A percentile compares a stretch with the other conserved stretches of the same genome.
phyloP scores from a whole-genome alignment of 2,888 invertebrate genomes.

The Electrophaes corylata region DNA sequence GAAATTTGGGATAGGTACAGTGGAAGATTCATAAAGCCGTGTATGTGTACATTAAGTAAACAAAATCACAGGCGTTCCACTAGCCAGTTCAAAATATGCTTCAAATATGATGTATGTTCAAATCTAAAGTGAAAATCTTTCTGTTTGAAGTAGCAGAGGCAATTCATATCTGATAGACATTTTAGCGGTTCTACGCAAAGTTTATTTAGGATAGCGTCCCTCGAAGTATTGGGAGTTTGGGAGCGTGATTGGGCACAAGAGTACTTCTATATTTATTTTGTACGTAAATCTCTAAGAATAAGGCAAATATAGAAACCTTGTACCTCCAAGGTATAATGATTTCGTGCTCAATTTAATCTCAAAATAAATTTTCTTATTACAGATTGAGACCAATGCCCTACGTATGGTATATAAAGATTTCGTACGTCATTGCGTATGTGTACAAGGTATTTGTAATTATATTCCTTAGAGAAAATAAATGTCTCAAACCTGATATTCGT shows the following conservation, averaged over 20 bases:
- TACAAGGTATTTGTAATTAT: too few species aligned
- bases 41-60: too few species aligned
- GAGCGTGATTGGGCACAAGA: constrained; percentile 69
- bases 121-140: constrained; percentile 21
- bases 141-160: constrained; percentile 20
- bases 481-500: too few species aligned
- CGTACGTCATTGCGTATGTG: too few species aligned
- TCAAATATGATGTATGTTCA: constrained; percentile 2
- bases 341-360: constrained; percentile 38
- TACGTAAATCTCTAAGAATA: constrained; percentile 73
- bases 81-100: background rate
- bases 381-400: constrained; percentile 9
- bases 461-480: too few species aligned
- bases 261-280: constrained; percentile 65
- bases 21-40: too few species aligned
- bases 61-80: background rate
- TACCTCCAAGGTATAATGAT: constrained; percentile 50
- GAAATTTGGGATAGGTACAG: too few species aligned
- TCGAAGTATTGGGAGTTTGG: constrained; percentile 61
- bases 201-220: constrained; percentile 72
- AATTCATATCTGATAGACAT: constrained; percentile 47
- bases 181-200: constrained; percentile 59
- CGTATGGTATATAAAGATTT: too few species aligned
- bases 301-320: constrained; percentile 56
- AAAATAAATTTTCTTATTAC: constrained; percentile 24